phyloP scores from a whole-genome alignment of 2,888 invertebrate species.

The Drosophila rubida region DNA sequence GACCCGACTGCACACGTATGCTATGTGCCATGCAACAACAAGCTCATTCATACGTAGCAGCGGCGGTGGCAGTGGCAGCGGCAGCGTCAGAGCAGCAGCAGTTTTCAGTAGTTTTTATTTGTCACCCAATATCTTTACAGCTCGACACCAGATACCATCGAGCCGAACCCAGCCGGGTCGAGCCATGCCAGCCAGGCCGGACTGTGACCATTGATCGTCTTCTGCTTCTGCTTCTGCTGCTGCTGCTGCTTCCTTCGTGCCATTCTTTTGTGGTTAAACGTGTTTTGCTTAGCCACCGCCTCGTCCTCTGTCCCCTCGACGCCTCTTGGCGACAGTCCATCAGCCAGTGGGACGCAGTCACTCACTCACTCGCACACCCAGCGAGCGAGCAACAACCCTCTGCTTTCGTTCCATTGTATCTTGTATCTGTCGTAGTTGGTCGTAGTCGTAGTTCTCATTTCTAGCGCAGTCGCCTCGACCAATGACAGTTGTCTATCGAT shows the following conservation, averaged over 20 bases:
- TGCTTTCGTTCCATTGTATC: constrained; percentile 49
- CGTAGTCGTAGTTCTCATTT: constrained; percentile 35
- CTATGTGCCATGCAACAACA: constrained; percentile 32
- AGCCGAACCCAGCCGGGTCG: constrained; percentile 19
- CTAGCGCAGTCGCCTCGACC: constrained; percentile 49
- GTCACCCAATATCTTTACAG: constrained; percentile 83
- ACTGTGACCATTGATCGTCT: constrained; percentile 72
- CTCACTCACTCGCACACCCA: no score
- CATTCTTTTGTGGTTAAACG: constrained; percentile 80
- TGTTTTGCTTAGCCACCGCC: constrained; percentile 47
- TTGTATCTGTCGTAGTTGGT: constrained; percentile 22
- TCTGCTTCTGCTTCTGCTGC: constrained; percentile 56
- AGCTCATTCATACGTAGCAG: constrained; percentile 75
- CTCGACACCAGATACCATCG: constrained; percentile 80
- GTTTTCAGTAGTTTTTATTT: constrained; percentile 83
- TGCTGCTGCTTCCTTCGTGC: constrained; percentile 64
- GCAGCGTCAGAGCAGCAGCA: background rate
- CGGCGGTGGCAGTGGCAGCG: constrained; percentile 24
- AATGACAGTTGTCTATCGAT: constrained; percentile 55
- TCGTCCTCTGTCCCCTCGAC: background rate
- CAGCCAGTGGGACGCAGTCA: constrained; percentile 38
- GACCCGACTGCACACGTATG: no score
- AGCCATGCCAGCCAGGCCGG: constrained; percentile 14
- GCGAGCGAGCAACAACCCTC: constrained; percentile 44
- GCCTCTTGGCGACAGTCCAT: constrained; percentile 33